A percentile compares a stretch with the other conserved stretches of the same genome.
Evolutionary conservation across 2,888 invertebrate genomes (phyloP).

Genomic region (Fragum fragum): DNA sequence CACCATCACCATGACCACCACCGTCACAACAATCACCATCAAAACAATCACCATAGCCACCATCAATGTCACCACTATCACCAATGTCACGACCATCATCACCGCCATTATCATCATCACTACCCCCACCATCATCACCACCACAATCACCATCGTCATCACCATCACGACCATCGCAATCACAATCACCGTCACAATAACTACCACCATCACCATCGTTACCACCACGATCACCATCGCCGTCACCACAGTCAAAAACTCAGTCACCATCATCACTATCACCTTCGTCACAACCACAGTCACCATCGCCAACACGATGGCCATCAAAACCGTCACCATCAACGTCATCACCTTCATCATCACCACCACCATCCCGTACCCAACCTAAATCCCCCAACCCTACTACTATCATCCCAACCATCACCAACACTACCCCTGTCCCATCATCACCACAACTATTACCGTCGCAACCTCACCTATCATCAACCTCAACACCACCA

Average conservation of each 20-base stretch:
- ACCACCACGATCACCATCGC: background rate
- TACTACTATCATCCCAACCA: background rate
- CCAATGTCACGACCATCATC: too few species aligned
- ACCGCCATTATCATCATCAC: too few species aligned
- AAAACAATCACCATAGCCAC: too few species aligned
- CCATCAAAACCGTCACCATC: background rate
- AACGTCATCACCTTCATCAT: background rate
- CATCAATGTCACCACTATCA: too few species aligned
- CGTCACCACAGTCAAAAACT: background rate
- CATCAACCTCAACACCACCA: background rate
- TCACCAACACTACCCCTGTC: background rate
- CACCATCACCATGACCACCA: too few species aligned
- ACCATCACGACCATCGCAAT: background rate
- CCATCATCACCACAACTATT: background rate
- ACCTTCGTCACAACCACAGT: background rate
- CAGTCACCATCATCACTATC: background rate
- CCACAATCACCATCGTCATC: too few species aligned
- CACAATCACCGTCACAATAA: background rate
- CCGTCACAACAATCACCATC: too few species aligned
- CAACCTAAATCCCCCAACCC: background rate
- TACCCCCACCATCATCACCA: conserved; percentile 14
- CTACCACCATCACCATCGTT: background rate
- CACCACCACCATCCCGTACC: background rate
- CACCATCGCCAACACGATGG: background rate
- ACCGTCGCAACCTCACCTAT: background rate